A percentile compares a stretch with the other conserved stretches of the same genome.
These are phyloP conservation scores for Pseudococcus viburni DNA, from an alignment of 2,888 invertebrate species.

Conservation along the genomic window DNA sequence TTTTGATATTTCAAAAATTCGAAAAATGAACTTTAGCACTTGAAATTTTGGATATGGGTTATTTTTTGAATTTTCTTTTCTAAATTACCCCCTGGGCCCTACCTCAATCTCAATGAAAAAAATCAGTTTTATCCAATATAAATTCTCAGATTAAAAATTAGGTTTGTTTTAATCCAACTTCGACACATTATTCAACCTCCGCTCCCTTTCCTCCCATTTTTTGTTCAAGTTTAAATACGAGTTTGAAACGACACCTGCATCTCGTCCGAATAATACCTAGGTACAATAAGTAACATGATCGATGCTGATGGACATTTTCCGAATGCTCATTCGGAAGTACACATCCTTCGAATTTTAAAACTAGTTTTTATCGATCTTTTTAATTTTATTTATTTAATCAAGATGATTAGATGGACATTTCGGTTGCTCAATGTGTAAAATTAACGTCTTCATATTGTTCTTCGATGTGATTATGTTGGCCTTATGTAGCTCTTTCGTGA, in stretches of 20 bases:
- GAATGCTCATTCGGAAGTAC: conserved; percentile 22
- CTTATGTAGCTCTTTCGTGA: neutral
- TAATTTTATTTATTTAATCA: conserved; percentile 10
- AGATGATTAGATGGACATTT: neutral
- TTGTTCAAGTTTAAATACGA: neutral
- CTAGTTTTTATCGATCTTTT: neutral
- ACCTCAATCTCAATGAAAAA: too few species aligned
- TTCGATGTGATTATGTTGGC: neutral
- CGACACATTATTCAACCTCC: neutral
- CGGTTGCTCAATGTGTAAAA: neutral
- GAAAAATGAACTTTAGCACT: too few species aligned
- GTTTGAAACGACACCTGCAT: neutral
- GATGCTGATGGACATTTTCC: neutral
- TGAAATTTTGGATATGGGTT: too few species aligned
- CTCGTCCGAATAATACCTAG: neutral
- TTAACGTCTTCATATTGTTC: neutral
- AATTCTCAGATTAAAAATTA: too few species aligned
- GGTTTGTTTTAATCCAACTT: neutral
- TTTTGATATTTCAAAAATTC: too few species aligned
- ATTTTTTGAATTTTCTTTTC: too few species aligned
- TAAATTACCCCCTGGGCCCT: too few species aligned
- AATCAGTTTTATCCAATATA: too few species aligned
- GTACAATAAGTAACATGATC: neutral
- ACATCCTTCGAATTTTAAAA: neutral
- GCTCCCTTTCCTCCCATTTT: neutral